These are phyloP conservation scores for Lasioglossum lativentre DNA, from an alignment of 2,888 invertebrate genomes.

Conservation along the genomic window DNA sequence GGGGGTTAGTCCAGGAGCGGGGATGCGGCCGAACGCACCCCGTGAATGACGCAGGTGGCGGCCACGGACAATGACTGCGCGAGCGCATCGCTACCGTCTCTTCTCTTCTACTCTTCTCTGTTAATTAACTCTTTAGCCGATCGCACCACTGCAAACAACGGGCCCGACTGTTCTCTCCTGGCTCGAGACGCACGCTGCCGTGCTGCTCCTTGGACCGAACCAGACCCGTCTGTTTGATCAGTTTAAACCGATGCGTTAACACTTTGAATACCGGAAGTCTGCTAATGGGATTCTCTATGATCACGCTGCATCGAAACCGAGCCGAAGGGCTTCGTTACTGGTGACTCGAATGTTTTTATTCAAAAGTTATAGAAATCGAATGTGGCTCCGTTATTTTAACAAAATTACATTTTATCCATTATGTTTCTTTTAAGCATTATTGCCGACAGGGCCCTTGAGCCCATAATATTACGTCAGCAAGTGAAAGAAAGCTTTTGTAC, in stretches of 20 bases:
- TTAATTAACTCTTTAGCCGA: conserved; percentile 40
- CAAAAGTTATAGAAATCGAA: neutral
- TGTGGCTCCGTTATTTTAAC: too few relatives aligned
- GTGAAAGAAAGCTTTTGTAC: neutral
- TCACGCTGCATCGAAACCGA: neutral
- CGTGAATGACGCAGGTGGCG: conserved; percentile 71
- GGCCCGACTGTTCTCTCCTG: neutral
- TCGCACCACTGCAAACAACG: conserved; percentile 3
- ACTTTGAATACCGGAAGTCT: neutral
- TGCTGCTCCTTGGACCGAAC: neutral
- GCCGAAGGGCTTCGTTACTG: neutral
- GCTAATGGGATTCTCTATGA: neutral
- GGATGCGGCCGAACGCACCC: conserved; percentile 56
- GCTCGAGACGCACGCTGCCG: neutral
- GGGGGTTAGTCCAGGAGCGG: conserved; percentile 51
- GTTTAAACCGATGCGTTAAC: neutral
- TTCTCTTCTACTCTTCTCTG: neutral
- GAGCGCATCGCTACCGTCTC: conserved; percentile 43
- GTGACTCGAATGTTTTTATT: neutral
- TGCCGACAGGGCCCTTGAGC: neutral
- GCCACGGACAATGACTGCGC: conserved; percentile 53
- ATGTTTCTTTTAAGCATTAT: too few relatives aligned
- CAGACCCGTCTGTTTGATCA: neutral
- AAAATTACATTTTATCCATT: too few relatives aligned
- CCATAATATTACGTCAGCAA: neutral